Percentiles rank a stretch among this genome's conserved stretches.
Conservation (phyloP, 1,140 invertebrate genomes). For the Ditylenchus dipsaci region DNA sequence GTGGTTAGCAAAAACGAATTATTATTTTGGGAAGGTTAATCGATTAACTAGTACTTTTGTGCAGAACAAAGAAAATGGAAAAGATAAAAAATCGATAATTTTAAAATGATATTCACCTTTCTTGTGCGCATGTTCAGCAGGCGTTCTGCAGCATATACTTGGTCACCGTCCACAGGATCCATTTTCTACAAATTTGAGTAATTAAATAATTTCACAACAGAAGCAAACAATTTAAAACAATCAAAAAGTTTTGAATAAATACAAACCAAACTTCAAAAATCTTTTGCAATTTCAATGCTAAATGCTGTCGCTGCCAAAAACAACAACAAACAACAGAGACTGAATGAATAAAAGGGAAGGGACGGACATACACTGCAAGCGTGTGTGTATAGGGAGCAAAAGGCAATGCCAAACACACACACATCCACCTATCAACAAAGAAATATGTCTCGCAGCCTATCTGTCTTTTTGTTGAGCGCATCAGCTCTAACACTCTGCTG, state of each 20-base stretch:
- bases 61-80: too few species aligned
- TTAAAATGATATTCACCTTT: conserved; percentile 12
- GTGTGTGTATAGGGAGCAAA: too few species aligned
- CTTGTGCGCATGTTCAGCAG: conserved; percentile 23
- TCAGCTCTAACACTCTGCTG: too few species aligned
- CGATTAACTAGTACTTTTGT: too few species aligned
- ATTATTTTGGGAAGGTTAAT: not conserved
- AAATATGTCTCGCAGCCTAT: too few species aligned
- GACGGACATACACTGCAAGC: not conserved
- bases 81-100: too few species aligned
- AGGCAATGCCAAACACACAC: not conserved
- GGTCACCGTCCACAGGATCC: conserved; percentile 26
- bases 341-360: not conserved
- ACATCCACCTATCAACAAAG: not conserved
- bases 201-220: not conserved
- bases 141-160: conserved; percentile 33
- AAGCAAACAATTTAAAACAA: not conserved
- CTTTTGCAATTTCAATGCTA: too few species aligned
- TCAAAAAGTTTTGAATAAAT: not conserved
- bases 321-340: not conserved
- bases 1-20: too few species aligned
- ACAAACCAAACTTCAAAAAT: too few species aligned
- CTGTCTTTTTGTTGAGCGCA: too few species aligned
- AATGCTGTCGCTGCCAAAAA: too few species aligned
- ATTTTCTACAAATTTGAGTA: too few species aligned